Evolutionary conservation across 1,140 invertebrate genomes (phyloP).

Genomic region (Chrysoperla carnea): DNA sequence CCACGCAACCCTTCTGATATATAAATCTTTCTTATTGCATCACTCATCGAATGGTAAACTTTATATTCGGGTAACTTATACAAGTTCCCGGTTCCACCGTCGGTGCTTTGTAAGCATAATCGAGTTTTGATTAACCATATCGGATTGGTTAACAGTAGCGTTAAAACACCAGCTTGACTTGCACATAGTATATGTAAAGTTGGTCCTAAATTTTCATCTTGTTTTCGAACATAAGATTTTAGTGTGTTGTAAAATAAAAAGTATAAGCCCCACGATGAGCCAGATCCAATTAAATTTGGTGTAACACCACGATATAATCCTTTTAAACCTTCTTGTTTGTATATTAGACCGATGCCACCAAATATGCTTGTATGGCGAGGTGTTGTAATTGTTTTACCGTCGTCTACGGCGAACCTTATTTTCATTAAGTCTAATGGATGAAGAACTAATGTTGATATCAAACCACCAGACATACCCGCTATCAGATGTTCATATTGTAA

Average conservation of each 20-base stretch:
- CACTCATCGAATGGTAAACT: conserved; percentile 73
- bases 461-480: conserved; percentile 85
- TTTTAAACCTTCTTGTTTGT: conserved; percentile 64
- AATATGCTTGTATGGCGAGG: conserved; percentile 77
- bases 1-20: conserved; percentile 75
- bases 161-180: conserved; percentile 77
- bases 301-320: conserved; percentile 89
- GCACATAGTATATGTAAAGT: conserved; percentile 76
- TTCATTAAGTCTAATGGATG: conserved; percentile 93
- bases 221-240: conserved; percentile 73
- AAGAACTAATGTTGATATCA: conserved; percentile 74
- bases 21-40: conserved; percentile 82
- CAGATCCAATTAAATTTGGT: conserved; percentile 92
- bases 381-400: conserved; percentile 54
- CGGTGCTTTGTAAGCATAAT: conserved; percentile 57
- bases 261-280: conserved; percentile 93
- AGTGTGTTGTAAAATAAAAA: conserved; percentile 93
- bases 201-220: conserved; percentile 64
- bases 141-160: conserved; percentile 85
- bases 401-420: conserved; percentile 92
- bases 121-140: conserved; percentile 95
- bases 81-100: conserved; percentile 6
- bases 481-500: conserved; percentile 85
- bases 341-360: conserved; percentile 73
- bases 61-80: conserved; percentile 19